These are phyloP conservation scores for Hapalemur alaotrensis DNA, from an alignment of 2,797 vertebrate genomes.

Conservation along the genomic window DNA sequence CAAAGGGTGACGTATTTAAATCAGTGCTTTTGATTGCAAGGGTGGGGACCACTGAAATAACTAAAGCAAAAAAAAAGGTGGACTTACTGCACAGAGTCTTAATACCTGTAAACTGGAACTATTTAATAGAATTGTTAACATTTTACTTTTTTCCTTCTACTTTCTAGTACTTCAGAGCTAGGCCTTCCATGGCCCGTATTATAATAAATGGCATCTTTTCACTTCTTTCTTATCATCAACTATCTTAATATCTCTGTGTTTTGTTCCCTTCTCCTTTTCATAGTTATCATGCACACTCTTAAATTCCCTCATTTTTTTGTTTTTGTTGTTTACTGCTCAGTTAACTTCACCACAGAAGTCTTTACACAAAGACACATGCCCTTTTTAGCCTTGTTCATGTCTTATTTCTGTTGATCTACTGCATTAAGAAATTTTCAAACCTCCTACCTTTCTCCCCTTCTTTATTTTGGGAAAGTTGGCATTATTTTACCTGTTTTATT, in stretches of 20 bases:
- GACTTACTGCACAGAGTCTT: background rate
- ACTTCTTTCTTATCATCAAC: background rate
- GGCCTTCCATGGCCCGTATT: background rate
- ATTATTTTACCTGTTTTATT: background rate
- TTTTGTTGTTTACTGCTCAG: background rate
- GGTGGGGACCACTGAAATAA: background rate
- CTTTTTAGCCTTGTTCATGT: background rate
- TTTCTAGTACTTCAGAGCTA: background rate
- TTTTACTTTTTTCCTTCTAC: background rate
- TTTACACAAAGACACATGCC: background rate
- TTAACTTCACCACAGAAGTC: background rate
- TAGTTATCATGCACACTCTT: background rate
- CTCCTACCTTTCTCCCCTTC: background rate
- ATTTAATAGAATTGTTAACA: background rate
- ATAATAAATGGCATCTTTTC: background rate
- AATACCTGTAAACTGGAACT: background rate
- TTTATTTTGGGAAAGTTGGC: background rate
- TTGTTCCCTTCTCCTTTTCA: background rate
- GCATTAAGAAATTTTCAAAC: background rate
- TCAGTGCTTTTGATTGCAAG: background rate
- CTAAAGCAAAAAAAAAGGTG: background rate
- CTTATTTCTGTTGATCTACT: background rate
- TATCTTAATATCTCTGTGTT: background rate
- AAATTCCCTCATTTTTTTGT: background rate
- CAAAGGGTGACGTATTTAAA: background rate